Evolutionary conservation across 2,888 invertebrate species (phyloP), one percentile per base, ranked within the genome.

Genomic region (Ferdinandea cuprea): DNA sequence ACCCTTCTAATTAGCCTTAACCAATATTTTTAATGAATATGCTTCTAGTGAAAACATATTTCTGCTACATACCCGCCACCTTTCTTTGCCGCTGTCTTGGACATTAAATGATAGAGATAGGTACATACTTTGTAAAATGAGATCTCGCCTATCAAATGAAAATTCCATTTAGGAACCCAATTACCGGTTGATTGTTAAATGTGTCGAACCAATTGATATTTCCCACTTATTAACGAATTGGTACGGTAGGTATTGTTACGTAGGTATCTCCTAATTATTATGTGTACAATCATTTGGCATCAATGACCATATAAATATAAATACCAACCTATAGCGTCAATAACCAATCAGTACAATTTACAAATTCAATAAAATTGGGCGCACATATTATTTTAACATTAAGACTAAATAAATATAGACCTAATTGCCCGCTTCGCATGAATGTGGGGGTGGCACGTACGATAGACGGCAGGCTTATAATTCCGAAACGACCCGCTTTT

Each of bases 301-400:
- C 50, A 32, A 61, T 21, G 50, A 6, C 28, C 69, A n/a, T 52
- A 65, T 52, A 52, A 35, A 50, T 48, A 19, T 30, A 61, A 11
- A 30, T 50, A 21, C 13, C 25, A 32, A 15, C 21, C n/a, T 2
- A 40, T 1, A 15, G 0, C 6, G 30, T 37, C 25, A 25, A 68
- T 3, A 25, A 65, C 65, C 25, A 71, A 66, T 81, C 81, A 66
- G 66, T 76, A 72, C 37, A 58, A 59, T 65, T 71, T 69, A 74
- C 63, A 59, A n/a, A 35, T 48, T 61, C 56, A 81, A 76, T 72
- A 66, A 35, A 72, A 76, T 30, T 30, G 71, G 58, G 61, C 48
- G 59, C 71, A 52, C 35, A 65, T 58, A 71, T 71, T 71, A 72
- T 72, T 66, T 76, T 54, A 65, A 59, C 76, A 66, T 71, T 71